These are phyloP conservation scores for Cynoglossus semilaevis DNA, from an alignment of 2,113 vertebrate genomes.

Conservation along the genomic window DNA sequence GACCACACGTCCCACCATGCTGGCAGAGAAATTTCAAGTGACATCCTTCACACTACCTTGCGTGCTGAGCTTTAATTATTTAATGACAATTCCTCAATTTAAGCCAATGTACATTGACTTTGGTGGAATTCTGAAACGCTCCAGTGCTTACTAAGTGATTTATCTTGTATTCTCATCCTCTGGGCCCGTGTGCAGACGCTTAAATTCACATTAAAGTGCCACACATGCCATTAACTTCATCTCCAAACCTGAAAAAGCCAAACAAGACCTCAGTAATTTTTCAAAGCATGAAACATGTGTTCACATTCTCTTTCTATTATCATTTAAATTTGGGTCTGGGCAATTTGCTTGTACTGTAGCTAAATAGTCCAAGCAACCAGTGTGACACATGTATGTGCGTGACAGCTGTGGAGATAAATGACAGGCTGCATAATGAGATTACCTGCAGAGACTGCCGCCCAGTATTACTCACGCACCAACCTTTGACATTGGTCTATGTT, in stretches of 20 bases:
- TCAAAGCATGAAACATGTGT: constrained; percentile 15
- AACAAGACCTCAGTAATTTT: constrained; percentile 20
- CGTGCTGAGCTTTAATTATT: constrained; percentile 47
- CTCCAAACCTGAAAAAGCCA: constrained; percentile 24
- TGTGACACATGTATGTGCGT: constrained; percentile 3
- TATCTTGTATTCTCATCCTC: constrained; percentile 45
- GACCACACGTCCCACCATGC: constrained; percentile 6
- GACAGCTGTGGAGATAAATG: constrained; percentile 23
- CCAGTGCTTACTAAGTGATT: constrained; percentile 37
- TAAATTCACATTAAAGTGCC: constrained; percentile 16
- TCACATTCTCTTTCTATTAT: constrained; percentile 2
- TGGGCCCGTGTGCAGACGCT: constrained; percentile 20
- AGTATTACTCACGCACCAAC: constrained; percentile 14
- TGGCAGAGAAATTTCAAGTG: constrained; percentile 18
- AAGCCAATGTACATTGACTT: constrained; percentile 20
- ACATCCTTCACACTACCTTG: constrained; percentile 27
- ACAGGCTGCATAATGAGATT: constrained; percentile 18
- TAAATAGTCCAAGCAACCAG: not conserved
- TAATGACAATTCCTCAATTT: constrained; percentile 24
- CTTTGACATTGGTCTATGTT: constrained; percentile 11
- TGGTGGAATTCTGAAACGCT: constrained; percentile 19
- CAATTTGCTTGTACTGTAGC: constrained; percentile 13
- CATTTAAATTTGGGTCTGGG: constrained; percentile 6
- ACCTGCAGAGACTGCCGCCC: constrained; percentile 22
- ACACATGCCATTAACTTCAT: constrained; percentile 12